A percentile compares a stretch with the other conserved stretches of the same genome.
phyloP scores from a whole-genome alignment of 2,797 vertebrate genomes.

The Nannoperca obscura region DNA sequence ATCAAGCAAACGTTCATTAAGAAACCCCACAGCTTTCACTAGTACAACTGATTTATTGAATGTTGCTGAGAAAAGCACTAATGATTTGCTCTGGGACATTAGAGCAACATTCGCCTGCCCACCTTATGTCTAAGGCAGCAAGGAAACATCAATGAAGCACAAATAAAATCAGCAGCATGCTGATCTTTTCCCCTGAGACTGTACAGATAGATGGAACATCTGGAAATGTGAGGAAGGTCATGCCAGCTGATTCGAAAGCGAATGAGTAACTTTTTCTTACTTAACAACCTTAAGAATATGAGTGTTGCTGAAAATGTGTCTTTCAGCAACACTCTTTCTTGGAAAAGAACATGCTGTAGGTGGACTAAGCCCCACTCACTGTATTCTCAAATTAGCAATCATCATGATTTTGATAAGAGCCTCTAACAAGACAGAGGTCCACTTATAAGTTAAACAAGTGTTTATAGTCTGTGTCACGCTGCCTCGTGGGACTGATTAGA shows the following conservation, averaged over 20 bases:
- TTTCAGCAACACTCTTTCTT: not conserved
- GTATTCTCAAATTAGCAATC: slow-evolving; percentile 10
- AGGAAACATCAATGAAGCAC: slow-evolving; percentile 44
- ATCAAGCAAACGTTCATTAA: slow-evolving; percentile 45
- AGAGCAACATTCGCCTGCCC: slow-evolving; percentile 32
- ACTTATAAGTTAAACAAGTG: slow-evolving; percentile 7
- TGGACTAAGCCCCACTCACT: not conserved
- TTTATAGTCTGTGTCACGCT: slow-evolving; percentile 15
- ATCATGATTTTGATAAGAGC: not conserved
- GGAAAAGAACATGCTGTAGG: not conserved
- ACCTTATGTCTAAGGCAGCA: slow-evolving; percentile 19
- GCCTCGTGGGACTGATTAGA: slow-evolving; percentile 20
- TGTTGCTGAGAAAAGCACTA: slow-evolving; percentile 48
- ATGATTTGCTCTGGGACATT: slow-evolving; percentile 62
- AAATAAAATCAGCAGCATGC: slow-evolving; percentile 30
- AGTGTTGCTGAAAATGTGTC: not conserved
- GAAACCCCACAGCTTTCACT: slow-evolving; percentile 37
- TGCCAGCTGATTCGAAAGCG: not conserved
- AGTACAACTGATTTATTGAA: slow-evolving; percentile 51
- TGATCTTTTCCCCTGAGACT: not conserved
- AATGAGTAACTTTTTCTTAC: slow-evolving; percentile 1
- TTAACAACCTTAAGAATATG: not conserved
- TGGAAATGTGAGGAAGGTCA: slow-evolving; percentile 33
- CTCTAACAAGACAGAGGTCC: slow-evolving; percentile 1
- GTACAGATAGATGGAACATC: slow-evolving; percentile 16